phyloP scores from a whole-genome alignment of 2,113 vertebrate species.

The Cyprinodon tularosa region DNA sequence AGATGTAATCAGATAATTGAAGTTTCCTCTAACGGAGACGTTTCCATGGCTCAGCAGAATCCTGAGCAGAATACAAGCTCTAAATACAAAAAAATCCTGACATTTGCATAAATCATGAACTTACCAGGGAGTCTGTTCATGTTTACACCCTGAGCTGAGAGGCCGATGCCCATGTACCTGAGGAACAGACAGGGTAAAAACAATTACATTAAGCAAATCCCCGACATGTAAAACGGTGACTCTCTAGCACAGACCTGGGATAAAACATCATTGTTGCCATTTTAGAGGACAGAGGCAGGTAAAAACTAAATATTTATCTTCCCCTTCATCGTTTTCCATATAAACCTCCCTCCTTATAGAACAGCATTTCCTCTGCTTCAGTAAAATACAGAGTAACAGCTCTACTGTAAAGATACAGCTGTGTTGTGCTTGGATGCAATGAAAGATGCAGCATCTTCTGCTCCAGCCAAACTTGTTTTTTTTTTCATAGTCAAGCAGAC shows the following conservation, averaged over 20 bases:
- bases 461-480: background rate
- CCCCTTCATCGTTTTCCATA: too few relatives aligned
- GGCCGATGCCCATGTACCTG: constrained; percentile 99
- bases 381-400: background rate
- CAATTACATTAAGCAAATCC: background rate
- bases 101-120: constrained; percentile 6
- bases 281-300: background rate
- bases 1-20: background rate
- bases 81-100: too few relatives aligned
- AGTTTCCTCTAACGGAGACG: background rate
- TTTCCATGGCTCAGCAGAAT: background rate
- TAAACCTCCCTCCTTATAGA: too few relatives aligned
- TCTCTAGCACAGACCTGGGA: too few relatives aligned
- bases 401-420: background rate
- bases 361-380: background rate
- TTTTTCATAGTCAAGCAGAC: background rate
- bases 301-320: background rate
- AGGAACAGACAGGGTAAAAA: background rate
- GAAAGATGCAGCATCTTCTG: background rate
- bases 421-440: background rate
- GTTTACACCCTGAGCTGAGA: constrained; percentile 98
- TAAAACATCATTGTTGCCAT: background rate
- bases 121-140: constrained; percentile 99
- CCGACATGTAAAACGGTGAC: background rate
- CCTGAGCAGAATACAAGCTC: background rate